Evolutionary conservation across 2,797 vertebrate species (phyloP).

Genomic region (Crypturellus tataupa): DNA sequence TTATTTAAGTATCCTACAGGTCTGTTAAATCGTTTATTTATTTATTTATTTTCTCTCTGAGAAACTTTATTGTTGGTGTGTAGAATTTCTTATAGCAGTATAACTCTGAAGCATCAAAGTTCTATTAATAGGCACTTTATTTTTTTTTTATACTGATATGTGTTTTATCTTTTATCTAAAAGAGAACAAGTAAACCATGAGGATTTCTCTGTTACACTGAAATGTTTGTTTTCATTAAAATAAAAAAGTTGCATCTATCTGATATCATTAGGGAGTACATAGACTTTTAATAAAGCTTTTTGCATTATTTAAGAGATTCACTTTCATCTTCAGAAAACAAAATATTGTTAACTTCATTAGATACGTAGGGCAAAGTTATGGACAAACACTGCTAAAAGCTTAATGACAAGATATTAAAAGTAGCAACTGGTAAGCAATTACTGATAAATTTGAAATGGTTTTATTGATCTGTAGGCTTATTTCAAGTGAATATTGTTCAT

Average conservation of each 20-base stretch:
- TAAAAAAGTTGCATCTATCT: neutral
- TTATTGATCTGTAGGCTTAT: slow-evolving; percentile 45
- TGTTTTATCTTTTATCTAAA: neutral
- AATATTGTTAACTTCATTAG: neutral
- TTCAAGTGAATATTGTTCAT: slow-evolving; percentile 58
- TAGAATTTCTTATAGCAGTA: neutral
- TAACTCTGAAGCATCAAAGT: neutral
- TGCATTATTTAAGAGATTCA: neutral
- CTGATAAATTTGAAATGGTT: slow-evolving; percentile 56
- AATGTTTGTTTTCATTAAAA: neutral
- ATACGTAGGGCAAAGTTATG: neutral
- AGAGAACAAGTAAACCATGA: neutral
- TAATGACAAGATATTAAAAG: slow-evolving; percentile 49
- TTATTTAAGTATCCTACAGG: slow-evolving; percentile 48
- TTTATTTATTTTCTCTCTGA: neutral
- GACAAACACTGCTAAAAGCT: slow-evolving; percentile 11
- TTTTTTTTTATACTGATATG: neutral
- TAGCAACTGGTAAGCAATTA: slow-evolving; percentile 31
- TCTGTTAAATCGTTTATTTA: slow-evolving; percentile 34
- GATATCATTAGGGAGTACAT: neutral
- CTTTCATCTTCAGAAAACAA: slow-evolving; percentile 27
- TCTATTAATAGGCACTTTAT: neutral
- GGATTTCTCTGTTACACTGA: neutral
- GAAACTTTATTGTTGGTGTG: neutral
- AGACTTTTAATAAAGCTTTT: neutral